A percentile compares a stretch with the other conserved stretches of the same genome.
These are phyloP conservation scores for Caenorhabditis remanei DNA, from an alignment of 1,140 invertebrate species.

Conservation along the genomic window DNA sequence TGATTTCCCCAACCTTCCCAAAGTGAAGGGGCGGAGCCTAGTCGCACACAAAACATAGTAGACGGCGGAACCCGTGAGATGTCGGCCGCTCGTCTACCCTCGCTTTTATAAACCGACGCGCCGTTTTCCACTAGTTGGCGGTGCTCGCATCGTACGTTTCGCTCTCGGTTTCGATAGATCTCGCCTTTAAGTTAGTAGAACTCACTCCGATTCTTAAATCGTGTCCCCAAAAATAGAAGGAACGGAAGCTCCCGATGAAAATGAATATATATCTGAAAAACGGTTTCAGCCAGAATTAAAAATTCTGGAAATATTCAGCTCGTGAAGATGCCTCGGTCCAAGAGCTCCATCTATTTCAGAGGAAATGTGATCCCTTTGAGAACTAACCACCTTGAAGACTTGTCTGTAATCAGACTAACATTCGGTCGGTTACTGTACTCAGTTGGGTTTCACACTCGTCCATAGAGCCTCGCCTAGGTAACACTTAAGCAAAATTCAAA, in stretches of 20 bases:
- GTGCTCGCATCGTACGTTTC: neutral
- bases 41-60: neutral
- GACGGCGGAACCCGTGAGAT: neutral
- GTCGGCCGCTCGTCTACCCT: neutral
- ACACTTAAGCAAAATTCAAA: neutral
- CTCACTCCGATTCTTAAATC: neutral
- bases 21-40: neutral
- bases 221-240: neutral
- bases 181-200: neutral
- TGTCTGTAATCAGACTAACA: no score
- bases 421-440: neutral
- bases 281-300: neutral
- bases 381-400: no score
- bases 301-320: neutral
- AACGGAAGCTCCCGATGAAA: neutral
- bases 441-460: no score
- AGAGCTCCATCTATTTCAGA: neutral
- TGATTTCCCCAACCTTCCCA: neutral
- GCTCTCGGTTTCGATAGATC: neutral
- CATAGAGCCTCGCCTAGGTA: neutral
- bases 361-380: no score
- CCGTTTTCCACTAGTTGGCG: neutral
- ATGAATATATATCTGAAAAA: neutral
- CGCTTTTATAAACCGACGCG: neutral
- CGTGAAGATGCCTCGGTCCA: constrained; percentile 29